A percentile compares a stretch with the other conserved stretches of the same genome.
These are phyloP conservation scores for Amaurobius ferox DNA, from an alignment of 2,888 invertebrate species.

Conservation along the genomic window DNA sequence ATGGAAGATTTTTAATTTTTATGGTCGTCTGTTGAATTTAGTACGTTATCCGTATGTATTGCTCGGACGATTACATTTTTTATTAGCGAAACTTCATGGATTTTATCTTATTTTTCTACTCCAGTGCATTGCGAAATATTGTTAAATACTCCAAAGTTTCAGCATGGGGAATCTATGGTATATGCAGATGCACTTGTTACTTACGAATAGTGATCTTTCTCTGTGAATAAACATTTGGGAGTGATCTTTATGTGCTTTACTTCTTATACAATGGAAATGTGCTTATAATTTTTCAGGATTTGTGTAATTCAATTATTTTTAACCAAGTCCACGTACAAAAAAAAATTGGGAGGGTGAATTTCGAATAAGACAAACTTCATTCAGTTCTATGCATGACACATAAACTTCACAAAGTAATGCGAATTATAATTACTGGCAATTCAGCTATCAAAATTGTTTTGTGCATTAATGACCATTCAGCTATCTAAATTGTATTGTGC, in stretches of 20 bases:
- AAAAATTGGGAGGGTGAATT: constrained; percentile 50
- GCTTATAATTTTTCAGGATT: not conserved
- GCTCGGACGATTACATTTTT: constrained; percentile 38
- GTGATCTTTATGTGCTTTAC: not conserved
- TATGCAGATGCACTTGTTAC: not conserved
- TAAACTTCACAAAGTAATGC: constrained; percentile 28
- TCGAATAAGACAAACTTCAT: constrained; percentile 34
- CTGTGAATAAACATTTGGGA: not conserved
- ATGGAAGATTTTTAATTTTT: not conserved
- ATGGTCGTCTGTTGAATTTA: not conserved
- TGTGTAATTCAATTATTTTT: not conserved
- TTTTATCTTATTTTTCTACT: constrained; percentile 17
- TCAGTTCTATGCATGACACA: constrained; percentile 47
- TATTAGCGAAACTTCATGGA: not conserved
- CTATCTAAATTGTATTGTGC: too few species aligned
- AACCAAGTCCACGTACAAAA: constrained; percentile 55
- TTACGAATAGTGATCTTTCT: not conserved
- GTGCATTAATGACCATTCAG: too few species aligned
- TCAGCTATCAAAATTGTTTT: too few species aligned
- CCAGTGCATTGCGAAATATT: not conserved
- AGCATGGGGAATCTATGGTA: not conserved
- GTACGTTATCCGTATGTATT: not conserved
- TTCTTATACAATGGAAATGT: not conserved
- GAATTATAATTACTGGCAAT: too few species aligned
- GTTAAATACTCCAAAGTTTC: not conserved